Evolutionary conservation across 2,113 vertebrate genomes (phyloP), one percentile per base, ranked within the genome.

Genomic region (Campylomormyrus tamandua): DNA sequence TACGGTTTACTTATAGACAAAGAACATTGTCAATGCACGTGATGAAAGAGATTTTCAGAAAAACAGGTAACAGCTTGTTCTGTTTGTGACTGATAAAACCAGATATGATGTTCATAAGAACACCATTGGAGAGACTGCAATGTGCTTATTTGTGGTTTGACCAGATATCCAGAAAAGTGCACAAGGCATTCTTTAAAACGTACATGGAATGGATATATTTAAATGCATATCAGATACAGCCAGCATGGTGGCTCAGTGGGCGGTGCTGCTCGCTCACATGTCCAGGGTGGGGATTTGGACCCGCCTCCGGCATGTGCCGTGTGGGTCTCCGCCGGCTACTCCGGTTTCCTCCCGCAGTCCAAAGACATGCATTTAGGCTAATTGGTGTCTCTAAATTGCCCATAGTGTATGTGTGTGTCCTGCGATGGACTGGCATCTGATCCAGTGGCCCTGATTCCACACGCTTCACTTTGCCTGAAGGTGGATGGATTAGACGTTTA

Each of bases 21-120:
- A 92, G 94, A 93, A 93, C 87, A 91, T 93, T 17, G 74, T 89
- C 92, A 94, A 93, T 90, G 92, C 91, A 89, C 89, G 92, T 92
- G 93, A 91, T 91, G 56, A 58, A 93, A 92, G 93, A 35, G 87
- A 87, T 91, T 93, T 94, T 92, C 52, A 83, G 31, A 56, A 87
- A 56, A 42, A 19, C 4, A 17, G 35, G n/a, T 39, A 17, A 39
- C 74, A 77, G 74, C 15, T 80, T 21, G 27, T 70, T 70, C 74
- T 80, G 1, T 80, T 80, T 80, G 35, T 42, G 74, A 77, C 74
- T 77, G 74, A 42, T 42, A 70, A 31, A 31, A 27, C n/a, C 62
- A 27, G 62, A 70, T n/a, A 62, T 62, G 24, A 24, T 62, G 7
- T 62, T 70, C 62, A 70, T 70, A 27, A 27, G 62, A 13, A 5